Conservation (phyloP, 2,113 vertebrate genomes). For the Piaya cayana region DNA sequence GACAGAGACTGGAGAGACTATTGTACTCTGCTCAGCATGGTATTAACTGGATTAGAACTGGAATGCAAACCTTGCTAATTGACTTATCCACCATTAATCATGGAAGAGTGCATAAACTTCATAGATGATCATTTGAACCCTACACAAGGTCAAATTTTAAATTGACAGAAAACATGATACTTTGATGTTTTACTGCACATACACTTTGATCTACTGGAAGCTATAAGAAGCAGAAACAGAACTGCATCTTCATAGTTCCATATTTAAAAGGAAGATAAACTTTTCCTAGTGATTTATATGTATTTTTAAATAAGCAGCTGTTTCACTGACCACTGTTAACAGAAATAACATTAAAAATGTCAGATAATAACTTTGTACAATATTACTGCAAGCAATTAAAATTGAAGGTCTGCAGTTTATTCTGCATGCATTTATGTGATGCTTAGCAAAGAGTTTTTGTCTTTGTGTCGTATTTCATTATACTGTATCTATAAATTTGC, state of each 20-base stretch:
- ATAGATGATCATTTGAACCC: slow-evolving; percentile 9
- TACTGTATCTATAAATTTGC: not conserved
- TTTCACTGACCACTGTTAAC: not conserved
- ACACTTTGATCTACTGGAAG: not conserved
- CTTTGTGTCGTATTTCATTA: not conserved
- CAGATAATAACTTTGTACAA: not conserved
- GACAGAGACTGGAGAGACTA: slow-evolving; percentile 10
- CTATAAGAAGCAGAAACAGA: not conserved
- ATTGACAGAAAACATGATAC: slow-evolving; percentile 9
- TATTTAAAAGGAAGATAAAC: not conserved
- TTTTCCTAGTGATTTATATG: not conserved
- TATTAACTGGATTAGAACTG: slow-evolving; percentile 54
- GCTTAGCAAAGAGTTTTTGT: not conserved
- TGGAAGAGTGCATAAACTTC: slow-evolving; percentile 8
- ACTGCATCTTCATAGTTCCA: not conserved
- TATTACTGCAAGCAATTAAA: not conserved
- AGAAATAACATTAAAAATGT: not conserved
- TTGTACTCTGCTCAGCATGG: slow-evolving; percentile 16
- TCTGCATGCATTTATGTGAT: not conserved
- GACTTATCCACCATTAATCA: slow-evolving; percentile 33
- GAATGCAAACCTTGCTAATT: slow-evolving; percentile 50
- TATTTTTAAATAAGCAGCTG: not conserved
- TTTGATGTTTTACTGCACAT: not conserved
- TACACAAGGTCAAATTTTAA: slow-evolving; percentile 20
- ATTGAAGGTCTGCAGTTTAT: not conserved